Conservation (phyloP, 2,113 vertebrate species). For the Rhagologus leucostigma region DNA sequence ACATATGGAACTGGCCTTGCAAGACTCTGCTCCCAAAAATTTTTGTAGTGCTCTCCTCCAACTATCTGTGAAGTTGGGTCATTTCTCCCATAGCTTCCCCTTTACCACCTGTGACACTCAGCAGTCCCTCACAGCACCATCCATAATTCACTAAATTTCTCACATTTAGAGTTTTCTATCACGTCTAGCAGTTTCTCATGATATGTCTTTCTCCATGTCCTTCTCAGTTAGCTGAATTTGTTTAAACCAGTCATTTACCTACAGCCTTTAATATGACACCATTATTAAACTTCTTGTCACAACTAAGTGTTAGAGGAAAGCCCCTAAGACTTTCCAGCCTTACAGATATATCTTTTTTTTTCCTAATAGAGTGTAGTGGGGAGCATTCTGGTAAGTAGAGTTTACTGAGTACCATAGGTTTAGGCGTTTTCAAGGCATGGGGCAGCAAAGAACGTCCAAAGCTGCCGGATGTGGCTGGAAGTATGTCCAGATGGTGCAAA, state of each 20-base stretch:
- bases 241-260: neutral
- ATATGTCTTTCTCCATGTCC: neutral
- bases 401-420: neutral
- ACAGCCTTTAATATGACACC: neutral
- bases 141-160: neutral
- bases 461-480: neutral
- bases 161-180: neutral
- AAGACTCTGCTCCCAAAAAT: neutral
- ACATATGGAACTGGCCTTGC: neutral
- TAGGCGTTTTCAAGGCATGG: neutral
- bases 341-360: neutral
- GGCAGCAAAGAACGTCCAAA: neutral
- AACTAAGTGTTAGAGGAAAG: neutral
- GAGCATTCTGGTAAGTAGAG: neutral
- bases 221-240: neutral
- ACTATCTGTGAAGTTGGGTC: accelerated
- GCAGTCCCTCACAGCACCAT: neutral
- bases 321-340: neutral
- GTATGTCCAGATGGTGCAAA: neutral
- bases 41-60: accelerated
- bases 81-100: neutral
- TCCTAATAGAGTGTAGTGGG: neutral
- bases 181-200: neutral
- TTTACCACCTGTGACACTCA: neutral
- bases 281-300: neutral